A percentile compares a stretch with the other conserved stretches of the same genome.
phyloP scores from a whole-genome alignment of 2,113 vertebrate genomes.

The Cheirogaleus medius region DNA sequence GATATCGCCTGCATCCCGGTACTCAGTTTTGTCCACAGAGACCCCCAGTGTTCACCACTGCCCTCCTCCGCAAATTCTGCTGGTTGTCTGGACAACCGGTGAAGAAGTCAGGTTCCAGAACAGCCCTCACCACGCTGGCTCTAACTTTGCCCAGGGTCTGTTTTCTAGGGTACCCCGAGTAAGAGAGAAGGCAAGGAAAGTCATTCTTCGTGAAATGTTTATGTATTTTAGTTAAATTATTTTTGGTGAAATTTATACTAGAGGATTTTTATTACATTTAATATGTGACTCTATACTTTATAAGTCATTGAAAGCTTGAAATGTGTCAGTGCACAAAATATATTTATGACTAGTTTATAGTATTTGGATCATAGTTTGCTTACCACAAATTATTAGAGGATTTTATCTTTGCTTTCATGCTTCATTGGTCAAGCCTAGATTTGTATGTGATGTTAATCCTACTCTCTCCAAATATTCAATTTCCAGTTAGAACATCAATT shows the following conservation, averaged over 20 bases:
- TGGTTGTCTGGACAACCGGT: neutral
- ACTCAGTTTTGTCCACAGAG: neutral
- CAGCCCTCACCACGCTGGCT: neutral
- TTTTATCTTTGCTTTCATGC: constrained; percentile 15
- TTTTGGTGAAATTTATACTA: neutral
- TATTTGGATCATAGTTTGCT: neutral
- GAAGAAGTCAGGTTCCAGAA: neutral
- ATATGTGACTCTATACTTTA: neutral
- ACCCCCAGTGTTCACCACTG: rapidly evolving
- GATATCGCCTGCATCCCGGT: neutral
- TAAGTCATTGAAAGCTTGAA: neutral
- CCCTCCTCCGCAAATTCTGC: neutral
- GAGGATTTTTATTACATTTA: neutral
- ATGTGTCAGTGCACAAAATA: neutral
- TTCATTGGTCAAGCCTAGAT: neutral
- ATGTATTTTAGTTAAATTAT: neutral
- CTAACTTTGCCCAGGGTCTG: neutral
- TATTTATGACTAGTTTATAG: neutral
- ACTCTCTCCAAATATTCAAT: neutral
- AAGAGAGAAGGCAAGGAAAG: neutral
- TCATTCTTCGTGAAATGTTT: neutral
- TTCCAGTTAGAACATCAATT: constrained; percentile 48
- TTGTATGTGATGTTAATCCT: neutral
- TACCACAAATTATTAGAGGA: neutral
- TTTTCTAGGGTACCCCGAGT: neutral